Percentiles rank a stretch among this genome's conserved stretches.
phyloP scores from a whole-genome alignment of 2,113 vertebrate species.

The Micronisus gabar region DNA sequence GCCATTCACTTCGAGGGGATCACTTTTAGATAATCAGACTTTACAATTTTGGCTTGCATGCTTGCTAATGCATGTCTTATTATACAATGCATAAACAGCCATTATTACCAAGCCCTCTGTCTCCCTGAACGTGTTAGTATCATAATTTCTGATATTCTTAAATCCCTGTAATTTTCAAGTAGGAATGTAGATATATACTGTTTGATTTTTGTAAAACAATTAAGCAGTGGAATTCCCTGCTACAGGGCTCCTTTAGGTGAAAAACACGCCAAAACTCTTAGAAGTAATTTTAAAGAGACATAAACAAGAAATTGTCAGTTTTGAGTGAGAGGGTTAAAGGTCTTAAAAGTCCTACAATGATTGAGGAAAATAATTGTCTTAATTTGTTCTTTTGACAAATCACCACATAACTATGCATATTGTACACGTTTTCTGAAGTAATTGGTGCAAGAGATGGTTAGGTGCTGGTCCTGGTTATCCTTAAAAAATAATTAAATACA shows the following conservation, averaged over 20 bases:
- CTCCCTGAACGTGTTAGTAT: background rate
- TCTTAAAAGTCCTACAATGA: background rate
- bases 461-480: background rate
- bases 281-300: background rate
- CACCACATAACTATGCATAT: background rate
- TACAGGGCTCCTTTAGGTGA: background rate
- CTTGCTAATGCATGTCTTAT: background rate
- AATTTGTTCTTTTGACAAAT: background rate
- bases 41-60: background rate
- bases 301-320: background rate
- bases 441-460: background rate
- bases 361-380: background rate
- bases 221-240: background rate
- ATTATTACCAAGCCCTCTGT: background rate
- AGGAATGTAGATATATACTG: background rate
- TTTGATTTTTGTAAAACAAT: background rate
- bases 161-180: background rate
- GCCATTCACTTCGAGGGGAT: background rate
- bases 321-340: background rate
- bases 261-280: background rate
- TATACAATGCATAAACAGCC: background rate
- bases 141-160: background rate
- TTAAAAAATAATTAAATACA: background rate
- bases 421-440: background rate
- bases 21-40: background rate